Base-by-base conservation (phyloP, 2,797 vertebrate species). In the Glyptemys insculpta region DNA sequence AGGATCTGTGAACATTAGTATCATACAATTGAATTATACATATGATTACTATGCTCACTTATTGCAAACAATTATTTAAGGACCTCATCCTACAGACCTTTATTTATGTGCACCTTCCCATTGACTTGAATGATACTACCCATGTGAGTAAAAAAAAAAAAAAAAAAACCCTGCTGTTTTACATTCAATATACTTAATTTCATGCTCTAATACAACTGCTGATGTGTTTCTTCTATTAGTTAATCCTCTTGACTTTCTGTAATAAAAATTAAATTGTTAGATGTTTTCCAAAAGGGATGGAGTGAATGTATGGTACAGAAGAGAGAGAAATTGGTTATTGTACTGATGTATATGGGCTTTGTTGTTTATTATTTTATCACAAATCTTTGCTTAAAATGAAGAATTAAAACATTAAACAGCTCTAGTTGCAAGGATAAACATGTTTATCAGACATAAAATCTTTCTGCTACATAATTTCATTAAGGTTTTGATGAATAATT, bases 151-250 rank as follows among this genome's bases (percentile, higher is more conserved):
- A 92, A 93, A 91, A 65, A 44, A 88, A 88, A 91, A 62, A 95
- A 52, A 87, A 53, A 9, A 31, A 7, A 47, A 47, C 44, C 8
- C 37, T 91, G 92, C 82, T 65, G 81, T 16, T 93, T 97, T 96
- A 79, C 82, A 89, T 94, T 88, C 90, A 91, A 88, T 88, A 74
- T 88, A 95, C 86, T 97, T 96, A 97, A 97, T 98, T 98, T 98
- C 97, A 97, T 97, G 96, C 91, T 97, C 96, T 97, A 97, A 97
- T 97, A 98, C 97, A 86, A 85, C 62, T 92, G 21, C 27, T 96
- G 92, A 97, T 97, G 95, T 98, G 96, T 97, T 97, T 95, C 90
- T 93, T 95, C 54, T 79, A 93, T 92, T 96, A 94, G 93, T 23
- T 97, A 96, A 98, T 96, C 90, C 85, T 96, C 92, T 89, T 92